phyloP scores from a whole-genome alignment of 2,888 invertebrate genomes.

The Nomada ferruginata region DNA sequence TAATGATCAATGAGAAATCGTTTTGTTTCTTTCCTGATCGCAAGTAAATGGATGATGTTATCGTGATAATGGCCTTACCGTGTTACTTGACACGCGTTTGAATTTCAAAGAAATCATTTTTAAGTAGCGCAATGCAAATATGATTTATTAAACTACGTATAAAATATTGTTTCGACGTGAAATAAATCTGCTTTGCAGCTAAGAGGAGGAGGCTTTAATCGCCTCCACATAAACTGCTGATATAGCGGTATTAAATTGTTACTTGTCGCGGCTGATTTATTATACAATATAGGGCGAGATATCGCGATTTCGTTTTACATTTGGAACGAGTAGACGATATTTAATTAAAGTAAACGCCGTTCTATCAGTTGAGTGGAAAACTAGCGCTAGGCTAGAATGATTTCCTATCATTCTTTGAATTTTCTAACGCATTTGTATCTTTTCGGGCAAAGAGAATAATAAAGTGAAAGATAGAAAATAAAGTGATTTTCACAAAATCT shows the following conservation, averaged over 20 bases:
- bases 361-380: slow-evolving; percentile 1
- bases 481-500: no score
- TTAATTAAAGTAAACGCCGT: slow-evolving; percentile 44
- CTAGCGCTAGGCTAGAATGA: not conserved
- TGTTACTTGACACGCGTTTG: not conserved
- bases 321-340: slow-evolving; percentile 20
- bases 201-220: slow-evolving; percentile 31
- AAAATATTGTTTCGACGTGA: slow-evolving; percentile 22
- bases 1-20: no score
- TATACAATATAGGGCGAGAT: slow-evolving; percentile 40
- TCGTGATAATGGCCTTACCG: not conserved
- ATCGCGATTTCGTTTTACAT: slow-evolving; percentile 44
- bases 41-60: not conserved
- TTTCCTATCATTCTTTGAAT: not conserved
- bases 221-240: slow-evolving; percentile 43
- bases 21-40: no score
- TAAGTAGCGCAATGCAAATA: not conserved
- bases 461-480: no score
- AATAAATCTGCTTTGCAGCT: slow-evolving; percentile 38
- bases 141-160: slow-evolving; percentile 10
- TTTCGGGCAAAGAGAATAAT: no score
- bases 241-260: slow-evolving; percentile 55
- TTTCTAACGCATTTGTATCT: not conserved
- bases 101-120: not conserved
- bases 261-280: slow-evolving; percentile 51